phyloP scores from a whole-genome alignment of 2,797 vertebrate species.

The Hydrophis major region DNA sequence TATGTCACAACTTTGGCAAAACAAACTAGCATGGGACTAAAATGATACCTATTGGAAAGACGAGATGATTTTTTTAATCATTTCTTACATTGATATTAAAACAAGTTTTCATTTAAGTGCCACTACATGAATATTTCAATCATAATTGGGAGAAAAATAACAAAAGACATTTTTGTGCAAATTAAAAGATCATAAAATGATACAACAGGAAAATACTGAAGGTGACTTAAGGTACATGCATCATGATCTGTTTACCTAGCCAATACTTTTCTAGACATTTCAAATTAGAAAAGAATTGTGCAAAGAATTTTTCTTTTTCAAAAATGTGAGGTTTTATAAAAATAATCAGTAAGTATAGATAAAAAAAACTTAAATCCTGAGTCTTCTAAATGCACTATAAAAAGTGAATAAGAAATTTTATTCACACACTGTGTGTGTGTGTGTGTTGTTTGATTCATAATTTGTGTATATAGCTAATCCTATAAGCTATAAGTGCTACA shows the following conservation, averaged over 20 bases:
- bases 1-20: not conserved
- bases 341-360: not conserved
- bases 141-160: not conserved
- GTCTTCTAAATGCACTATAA: not conserved
- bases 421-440: too few species aligned
- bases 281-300: not conserved
- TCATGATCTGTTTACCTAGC: not conserved
- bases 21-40: not conserved
- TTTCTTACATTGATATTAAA: not conserved
- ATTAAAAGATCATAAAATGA: not conserved
- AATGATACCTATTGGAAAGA: not conserved
- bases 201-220: not conserved
- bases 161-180: not conserved
- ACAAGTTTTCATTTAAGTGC: not conserved
- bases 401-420: not conserved
- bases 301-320: not conserved
- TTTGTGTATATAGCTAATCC: not conserved
- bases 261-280: not conserved
- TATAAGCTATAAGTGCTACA: not conserved
- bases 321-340: not conserved
- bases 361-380: not conserved
- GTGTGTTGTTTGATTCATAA: not conserved
- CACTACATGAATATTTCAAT: not conserved
- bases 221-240: not conserved
- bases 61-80: not conserved